phyloP scores from a whole-genome alignment of 2,113 vertebrate species.

The Oreochromis spilurus region DNA sequence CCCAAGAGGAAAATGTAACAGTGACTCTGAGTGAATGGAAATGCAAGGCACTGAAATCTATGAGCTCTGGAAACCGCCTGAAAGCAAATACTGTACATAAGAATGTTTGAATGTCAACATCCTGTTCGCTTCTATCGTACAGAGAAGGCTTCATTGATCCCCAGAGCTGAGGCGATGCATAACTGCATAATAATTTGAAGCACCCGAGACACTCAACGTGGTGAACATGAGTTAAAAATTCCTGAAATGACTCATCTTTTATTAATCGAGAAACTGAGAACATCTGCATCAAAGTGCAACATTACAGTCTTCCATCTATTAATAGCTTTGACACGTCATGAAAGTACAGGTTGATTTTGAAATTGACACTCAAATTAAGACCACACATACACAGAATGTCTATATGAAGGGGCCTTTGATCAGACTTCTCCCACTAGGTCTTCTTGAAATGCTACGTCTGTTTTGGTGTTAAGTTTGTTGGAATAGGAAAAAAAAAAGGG shows the following conservation, averaged over 20 bases:
- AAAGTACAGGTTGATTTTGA: not conserved
- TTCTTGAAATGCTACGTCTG: conserved; percentile 26
- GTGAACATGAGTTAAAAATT: not conserved
- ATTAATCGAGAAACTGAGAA: not conserved
- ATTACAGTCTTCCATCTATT: not conserved
- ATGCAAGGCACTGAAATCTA: not conserved
- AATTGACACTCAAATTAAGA: not conserved
- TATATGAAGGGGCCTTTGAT: not conserved
- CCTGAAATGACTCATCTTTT: not conserved
- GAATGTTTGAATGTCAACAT: conserved; percentile 6
- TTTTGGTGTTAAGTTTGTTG: conserved; percentile 1
- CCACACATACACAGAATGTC: not conserved
- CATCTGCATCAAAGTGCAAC: not conserved
- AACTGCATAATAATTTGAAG: not conserved
- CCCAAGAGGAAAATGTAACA: not conserved
- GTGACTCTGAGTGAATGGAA: not conserved
- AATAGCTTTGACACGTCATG: not conserved
- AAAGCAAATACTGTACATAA: not conserved
- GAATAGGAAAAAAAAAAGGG: not conserved
- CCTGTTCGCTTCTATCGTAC: not conserved
- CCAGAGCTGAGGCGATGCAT: not conserved
- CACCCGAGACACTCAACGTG: not conserved
- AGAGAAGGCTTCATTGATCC: not conserved
- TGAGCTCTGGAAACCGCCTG: not conserved
- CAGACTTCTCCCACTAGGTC: not conserved